Percentiles rank a stretch among this genome's conserved stretches.
These are phyloP conservation scores for Lutjanus argentimaculatus DNA, from an alignment of 2,797 vertebrate species.

Conservation along the genomic window DNA sequence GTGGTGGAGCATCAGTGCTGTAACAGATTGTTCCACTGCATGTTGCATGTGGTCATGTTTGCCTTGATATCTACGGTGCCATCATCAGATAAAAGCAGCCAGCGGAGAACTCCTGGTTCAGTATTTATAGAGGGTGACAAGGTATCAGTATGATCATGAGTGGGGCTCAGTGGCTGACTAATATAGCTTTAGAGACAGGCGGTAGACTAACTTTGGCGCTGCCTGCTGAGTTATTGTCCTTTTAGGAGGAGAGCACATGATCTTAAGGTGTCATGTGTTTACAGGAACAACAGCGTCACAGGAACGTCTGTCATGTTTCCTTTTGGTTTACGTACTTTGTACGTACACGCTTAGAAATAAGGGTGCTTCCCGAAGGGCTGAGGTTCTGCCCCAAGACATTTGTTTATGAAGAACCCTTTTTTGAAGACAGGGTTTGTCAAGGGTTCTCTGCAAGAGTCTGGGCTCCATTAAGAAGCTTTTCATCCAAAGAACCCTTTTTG, in stretches of 20 bases:
- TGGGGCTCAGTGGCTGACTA: slow-evolving; percentile 43
- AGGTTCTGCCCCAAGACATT: no score
- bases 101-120: slow-evolving; percentile 13
- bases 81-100: slow-evolving; percentile 24
- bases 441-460: no score
- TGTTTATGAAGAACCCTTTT: no score
- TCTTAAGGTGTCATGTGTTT: slow-evolving; percentile 37
- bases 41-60: slow-evolving; percentile 12
- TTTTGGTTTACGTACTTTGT: background rate
- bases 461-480: no score
- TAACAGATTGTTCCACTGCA: background rate
- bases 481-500: no score
- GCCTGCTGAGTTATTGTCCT: slow-evolving; percentile 56
- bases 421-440: no score
- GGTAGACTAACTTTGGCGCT: slow-evolving; percentile 59
- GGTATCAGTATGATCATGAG: slow-evolving; percentile 57
- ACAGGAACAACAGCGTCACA: slow-evolving; percentile 35
- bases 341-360: no score
- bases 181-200: slow-evolving; percentile 60
- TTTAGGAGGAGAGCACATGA: slow-evolving; percentile 42
- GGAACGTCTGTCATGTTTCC: slow-evolving; percentile 28
- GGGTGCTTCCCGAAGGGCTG: no score
- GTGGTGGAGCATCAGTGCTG: background rate
- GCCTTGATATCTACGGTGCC: background rate
- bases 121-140: slow-evolving; percentile 71